These are phyloP conservation scores for Hephaestus fuliginosus DNA, from an alignment of 2,797 vertebrate species.

Conservation along the genomic window DNA sequence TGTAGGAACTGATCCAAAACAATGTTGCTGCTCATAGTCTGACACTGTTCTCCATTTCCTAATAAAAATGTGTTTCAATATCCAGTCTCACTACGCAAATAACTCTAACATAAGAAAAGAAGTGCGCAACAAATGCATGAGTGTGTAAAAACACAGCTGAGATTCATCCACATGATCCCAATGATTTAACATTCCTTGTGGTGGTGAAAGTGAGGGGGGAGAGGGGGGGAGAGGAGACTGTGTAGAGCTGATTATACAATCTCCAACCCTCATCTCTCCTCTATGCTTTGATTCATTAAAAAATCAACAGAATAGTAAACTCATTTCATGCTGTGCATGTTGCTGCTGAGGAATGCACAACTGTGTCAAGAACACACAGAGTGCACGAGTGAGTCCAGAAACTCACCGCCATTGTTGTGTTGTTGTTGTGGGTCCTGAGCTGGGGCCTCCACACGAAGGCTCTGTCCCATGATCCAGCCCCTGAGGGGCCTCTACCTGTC, in stretches of 20 bases:
- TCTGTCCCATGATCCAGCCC: conserved; percentile 89
- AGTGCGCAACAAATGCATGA: conserved; percentile 35
- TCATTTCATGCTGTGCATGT: conserved; percentile 16
- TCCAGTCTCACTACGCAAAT: neutral
- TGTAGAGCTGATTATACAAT: conserved; percentile 61
- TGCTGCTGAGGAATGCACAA: conserved; percentile 22
- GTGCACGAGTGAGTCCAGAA: conserved; percentile 50
- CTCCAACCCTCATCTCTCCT: conserved; percentile 13
- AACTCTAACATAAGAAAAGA: conserved; percentile 18
- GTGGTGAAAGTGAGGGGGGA: conserved; percentile 59
- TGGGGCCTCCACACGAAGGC: conserved; percentile 81
- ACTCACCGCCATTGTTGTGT: conserved; percentile 81
- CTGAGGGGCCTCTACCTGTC: conserved; percentile 80
- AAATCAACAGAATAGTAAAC: conserved; percentile 15
- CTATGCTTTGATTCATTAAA: conserved; percentile 18
- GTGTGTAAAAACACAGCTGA: conserved; percentile 69
- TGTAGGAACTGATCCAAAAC: neutral
- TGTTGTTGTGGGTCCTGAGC: conserved; percentile 75
- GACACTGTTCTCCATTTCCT: conserved; percentile 7
- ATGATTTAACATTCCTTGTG: conserved; percentile 78
- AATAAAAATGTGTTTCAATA: neutral
- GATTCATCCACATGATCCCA: conserved; percentile 71
- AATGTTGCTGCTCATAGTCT: neutral
- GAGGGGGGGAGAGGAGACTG: conserved; percentile 23
- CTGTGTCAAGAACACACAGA: conserved; percentile 23